Evolutionary conservation across 2,888 invertebrate species (phyloP).

Genomic region (Hymenopus coronatus): DNA sequence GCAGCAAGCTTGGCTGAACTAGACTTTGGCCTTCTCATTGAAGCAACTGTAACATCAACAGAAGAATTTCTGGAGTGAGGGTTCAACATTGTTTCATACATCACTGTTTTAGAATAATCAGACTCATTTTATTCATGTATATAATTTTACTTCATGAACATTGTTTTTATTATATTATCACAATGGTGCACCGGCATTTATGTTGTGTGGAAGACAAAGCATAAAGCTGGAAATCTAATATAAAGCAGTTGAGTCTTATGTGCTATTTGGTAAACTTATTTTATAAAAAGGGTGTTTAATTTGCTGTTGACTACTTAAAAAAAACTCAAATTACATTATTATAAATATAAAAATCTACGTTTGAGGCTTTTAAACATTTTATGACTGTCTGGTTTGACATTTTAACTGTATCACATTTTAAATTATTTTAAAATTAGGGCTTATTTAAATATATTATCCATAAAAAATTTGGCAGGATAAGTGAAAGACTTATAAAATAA

Average conservation of each 20-base stretch:
- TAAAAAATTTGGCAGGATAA: background rate
- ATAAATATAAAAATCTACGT: background rate
- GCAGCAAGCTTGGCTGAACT: constrained; percentile 76
- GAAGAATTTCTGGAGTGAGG: constrained; percentile 48
- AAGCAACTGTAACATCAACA: constrained; percentile 70
- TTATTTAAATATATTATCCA: background rate
- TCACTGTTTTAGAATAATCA: background rate
- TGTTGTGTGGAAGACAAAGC: background rate
- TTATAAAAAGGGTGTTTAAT: background rate
- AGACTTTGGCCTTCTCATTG: constrained; percentile 81
- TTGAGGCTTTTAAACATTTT: background rate
- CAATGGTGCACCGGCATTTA: background rate
- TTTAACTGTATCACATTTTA: background rate
- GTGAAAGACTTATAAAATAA: background rate
- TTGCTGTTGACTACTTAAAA: background rate
- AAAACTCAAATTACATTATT: background rate
- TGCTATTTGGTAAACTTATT: background rate
- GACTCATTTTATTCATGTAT: background rate
- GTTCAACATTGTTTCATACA: background rate
- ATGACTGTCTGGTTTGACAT: background rate
- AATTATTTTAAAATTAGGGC: background rate
- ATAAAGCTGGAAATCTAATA: background rate
- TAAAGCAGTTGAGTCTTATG: background rate
- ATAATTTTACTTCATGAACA: background rate
- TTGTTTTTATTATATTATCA: no score